A percentile compares a stretch with the other conserved stretches of the same genome.
These are phyloP conservation scores for Pentalonia nigronervosa DNA, from an alignment of 1,140 invertebrate species.

Conservation along the genomic window DNA sequence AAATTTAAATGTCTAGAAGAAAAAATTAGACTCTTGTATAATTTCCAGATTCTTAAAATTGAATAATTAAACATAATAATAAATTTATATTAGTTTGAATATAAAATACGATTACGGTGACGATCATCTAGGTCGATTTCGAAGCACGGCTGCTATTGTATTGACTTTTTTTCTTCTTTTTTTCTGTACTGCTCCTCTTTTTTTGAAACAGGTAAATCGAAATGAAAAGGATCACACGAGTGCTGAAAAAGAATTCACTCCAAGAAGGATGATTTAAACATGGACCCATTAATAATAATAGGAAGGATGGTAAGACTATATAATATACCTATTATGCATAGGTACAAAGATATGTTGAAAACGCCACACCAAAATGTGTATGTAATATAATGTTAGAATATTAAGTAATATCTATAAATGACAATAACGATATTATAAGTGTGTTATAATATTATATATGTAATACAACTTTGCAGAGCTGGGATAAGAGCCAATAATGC, in stretches of 20 bases:
- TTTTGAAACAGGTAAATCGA: background rate
- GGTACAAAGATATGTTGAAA: background rate
- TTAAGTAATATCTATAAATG: background rate
- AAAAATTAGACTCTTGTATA: too few relatives aligned
- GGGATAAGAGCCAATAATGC: too few relatives aligned
- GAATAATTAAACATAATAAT: too few relatives aligned
- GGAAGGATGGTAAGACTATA: background rate
- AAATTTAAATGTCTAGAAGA: too few relatives aligned
- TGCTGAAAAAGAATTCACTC: background rate
- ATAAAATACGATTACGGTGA: constrained; percentile 9
- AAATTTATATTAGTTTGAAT: too few relatives aligned
- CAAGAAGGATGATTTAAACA: background rate
- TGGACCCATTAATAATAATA: too few relatives aligned
- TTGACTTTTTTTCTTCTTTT: background rate
- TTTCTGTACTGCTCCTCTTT: background rate
- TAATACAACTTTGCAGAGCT: too few relatives aligned
- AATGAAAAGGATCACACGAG: background rate
- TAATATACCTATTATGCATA: background rate
- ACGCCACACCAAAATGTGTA: background rate
- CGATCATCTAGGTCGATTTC: constrained; percentile 25
- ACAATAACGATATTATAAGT: too few relatives aligned
- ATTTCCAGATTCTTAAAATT: too few relatives aligned
- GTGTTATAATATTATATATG: too few relatives aligned
- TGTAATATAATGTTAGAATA: background rate
- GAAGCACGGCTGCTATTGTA: background rate